Percentiles rank a stretch among this genome's conserved stretches.
Evolutionary conservation across 30 jellyfish, hydroid and myxozoan genomes (phyloP).

Genomic region (Hydractinia symbiolongicarpus): DNA sequence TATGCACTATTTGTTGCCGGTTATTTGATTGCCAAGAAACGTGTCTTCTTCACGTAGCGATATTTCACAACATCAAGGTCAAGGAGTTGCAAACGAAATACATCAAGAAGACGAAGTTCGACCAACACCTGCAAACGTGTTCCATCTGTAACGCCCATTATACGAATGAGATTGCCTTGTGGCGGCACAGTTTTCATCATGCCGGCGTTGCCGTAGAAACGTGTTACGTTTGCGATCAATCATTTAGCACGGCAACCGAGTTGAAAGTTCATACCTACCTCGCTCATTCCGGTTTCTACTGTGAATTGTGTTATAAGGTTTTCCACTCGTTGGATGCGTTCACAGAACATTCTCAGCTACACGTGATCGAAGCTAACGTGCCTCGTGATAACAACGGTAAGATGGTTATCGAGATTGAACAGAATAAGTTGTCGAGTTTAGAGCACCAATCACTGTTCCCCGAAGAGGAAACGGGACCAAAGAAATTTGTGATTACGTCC

Average conservation of each 20-base stretch:
- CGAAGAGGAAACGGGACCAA: slow-evolving; percentile 13
- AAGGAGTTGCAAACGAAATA: too few relatives aligned
- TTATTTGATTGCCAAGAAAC: too few relatives aligned
- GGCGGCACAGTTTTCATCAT: slow-evolving; percentile 17
- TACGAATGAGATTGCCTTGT: neutral
- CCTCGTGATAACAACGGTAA: slow-evolving; percentile 40
- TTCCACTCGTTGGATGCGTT: slow-evolving; percentile 20
- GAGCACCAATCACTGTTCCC: slow-evolving; percentile 12
- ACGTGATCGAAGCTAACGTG: slow-evolving; percentile 21
- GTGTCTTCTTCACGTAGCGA: too few relatives aligned
- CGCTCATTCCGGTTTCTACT: slow-evolving; percentile 16
- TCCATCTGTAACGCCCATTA: too few relatives aligned
- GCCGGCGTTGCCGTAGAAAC: neutral
- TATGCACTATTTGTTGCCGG: too few relatives aligned
- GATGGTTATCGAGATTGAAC: slow-evolving; percentile 29
- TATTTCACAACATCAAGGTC: too few relatives aligned
- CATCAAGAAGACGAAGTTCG: too few relatives aligned
- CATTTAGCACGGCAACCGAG: neutral
- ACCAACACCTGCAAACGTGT: too few relatives aligned
- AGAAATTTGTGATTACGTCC: slow-evolving; percentile 6
- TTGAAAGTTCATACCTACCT: slow-evolving; percentile 1
- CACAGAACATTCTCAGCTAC: slow-evolving; percentile 27
- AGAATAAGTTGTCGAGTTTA: neutral
- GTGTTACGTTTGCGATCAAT: slow-evolving; percentile 24
- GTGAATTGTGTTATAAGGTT: slow-evolving; percentile 13